These are phyloP conservation scores for Danio aesculapii DNA, from an alignment of 2,797 vertebrate species.

Conservation along the genomic window DNA sequence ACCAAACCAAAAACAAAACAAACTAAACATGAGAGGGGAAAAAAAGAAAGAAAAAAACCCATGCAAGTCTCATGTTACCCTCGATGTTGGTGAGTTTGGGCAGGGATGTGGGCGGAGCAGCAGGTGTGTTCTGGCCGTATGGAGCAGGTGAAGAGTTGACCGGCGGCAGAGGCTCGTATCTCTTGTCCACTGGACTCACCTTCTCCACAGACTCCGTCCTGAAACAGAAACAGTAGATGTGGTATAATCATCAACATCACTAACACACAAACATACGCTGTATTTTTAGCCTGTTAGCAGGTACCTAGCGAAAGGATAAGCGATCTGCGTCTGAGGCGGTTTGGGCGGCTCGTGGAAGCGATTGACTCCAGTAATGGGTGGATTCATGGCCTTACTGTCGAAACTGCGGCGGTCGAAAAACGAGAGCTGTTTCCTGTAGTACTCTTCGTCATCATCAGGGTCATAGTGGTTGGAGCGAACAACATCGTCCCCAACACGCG, in stretches of 20 bases:
- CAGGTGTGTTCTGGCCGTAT: constrained; percentile 82
- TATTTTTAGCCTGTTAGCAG: background rate
- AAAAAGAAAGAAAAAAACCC: too few relatives aligned
- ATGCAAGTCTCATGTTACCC: constrained; percentile 72
- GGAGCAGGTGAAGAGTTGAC: constrained; percentile 86
- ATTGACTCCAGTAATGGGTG: constrained; percentile 78
- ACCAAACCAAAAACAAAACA: too few relatives aligned
- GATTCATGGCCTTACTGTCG: constrained; percentile 87
- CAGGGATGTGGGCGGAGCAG: constrained; percentile 83
- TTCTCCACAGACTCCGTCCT: constrained; percentile 91
- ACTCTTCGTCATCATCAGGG: constrained; percentile 95
- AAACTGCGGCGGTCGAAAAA: constrained; percentile 96
- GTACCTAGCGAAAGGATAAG: constrained; percentile 87
- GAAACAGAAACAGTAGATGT: constrained; percentile 24
- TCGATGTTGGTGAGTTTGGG: constrained; percentile 87
- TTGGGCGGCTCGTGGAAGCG: constrained; percentile 88
- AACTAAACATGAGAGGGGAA: too few relatives aligned
- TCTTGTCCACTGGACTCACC: constrained; percentile 86
- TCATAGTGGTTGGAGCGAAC: constrained; percentile 92
- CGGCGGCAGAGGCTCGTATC: constrained; percentile 85
- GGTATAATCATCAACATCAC: constrained; percentile 10
- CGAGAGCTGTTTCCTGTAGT: constrained; percentile 96
- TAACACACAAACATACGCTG: background rate
- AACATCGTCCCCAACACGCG: constrained; percentile 87
- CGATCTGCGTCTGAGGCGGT: constrained; percentile 82